Conservation (phyloP, 2,797 vertebrate genomes). For the Anas bernieri region DNA sequence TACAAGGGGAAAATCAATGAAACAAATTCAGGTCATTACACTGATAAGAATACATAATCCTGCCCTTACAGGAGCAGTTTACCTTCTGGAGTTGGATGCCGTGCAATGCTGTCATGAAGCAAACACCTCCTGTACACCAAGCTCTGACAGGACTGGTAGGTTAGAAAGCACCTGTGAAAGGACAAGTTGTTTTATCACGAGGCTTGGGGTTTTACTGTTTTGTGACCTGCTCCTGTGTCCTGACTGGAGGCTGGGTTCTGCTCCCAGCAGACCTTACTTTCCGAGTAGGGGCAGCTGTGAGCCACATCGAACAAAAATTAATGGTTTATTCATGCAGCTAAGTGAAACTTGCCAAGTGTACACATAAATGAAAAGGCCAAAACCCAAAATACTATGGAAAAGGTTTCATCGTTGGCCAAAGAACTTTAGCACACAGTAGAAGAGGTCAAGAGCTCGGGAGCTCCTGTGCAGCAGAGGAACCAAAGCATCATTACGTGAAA, state of each 20-base stretch:
- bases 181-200: neutral
- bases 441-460: neutral
- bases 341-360: neutral
- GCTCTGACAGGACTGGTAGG: slow-evolving; percentile 95
- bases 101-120: slow-evolving; percentile 92
- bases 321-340: neutral
- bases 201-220: neutral
- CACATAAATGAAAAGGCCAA: neutral
- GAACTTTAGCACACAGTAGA: fast-evolving
- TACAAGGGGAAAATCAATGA: neutral
- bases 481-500: neutral
- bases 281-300: neutral
- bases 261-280: neutral
- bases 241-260: neutral
- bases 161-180: slow-evolving; percentile 91
- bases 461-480: neutral
- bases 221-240: neutral
- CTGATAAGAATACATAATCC: neutral
- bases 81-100: slow-evolving; percentile 92
- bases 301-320: neutral
- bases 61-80: slow-evolving; percentile 39
- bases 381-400: neutral
- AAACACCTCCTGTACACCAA: slow-evolving; percentile 93
- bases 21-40: neutral
- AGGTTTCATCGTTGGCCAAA: neutral